Evolutionary conservation across 2,888 invertebrate genomes (phyloP).

Genomic region (Erebia aethiops): DNA sequence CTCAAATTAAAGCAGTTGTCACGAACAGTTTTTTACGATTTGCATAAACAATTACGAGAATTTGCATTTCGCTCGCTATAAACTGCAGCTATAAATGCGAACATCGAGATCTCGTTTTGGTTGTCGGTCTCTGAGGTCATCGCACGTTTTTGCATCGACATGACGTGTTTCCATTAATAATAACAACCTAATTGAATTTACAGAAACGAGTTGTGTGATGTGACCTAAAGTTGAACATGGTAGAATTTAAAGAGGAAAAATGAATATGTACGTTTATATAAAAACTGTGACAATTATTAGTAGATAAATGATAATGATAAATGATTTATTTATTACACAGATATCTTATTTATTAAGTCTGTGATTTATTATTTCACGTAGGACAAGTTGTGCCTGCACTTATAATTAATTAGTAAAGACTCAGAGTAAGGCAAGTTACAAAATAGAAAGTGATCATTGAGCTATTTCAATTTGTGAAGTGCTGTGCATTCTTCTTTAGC

Average conservation of each 20-base stretch:
- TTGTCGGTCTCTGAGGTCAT: constrained; percentile 38
- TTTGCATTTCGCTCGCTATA: constrained; percentile 26
- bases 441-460: too few species aligned
- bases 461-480: too few species aligned
- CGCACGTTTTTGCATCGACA: constrained; percentile 34
- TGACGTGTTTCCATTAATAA: constrained; percentile 30
- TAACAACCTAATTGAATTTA: constrained; percentile 18
- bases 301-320: too few species aligned
- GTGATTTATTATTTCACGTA: too few species aligned
- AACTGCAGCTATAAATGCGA: constrained; percentile 20
- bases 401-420: too few species aligned
- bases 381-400: too few species aligned
- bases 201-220: constrained; percentile 6
- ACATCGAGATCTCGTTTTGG: constrained; percentile 35
- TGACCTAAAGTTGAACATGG: neutral
- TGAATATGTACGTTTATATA: neutral
- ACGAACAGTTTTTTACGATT: constrained; percentile 24
- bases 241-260: constrained; percentile 1
- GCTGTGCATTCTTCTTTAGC: too few species aligned
- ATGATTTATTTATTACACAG: too few species aligned
- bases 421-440: too few species aligned
- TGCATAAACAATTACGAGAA: constrained; percentile 23
- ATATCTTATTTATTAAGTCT: too few species aligned
- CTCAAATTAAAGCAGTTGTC: constrained; percentile 16
- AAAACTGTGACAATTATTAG: neutral